phyloP scores from a whole-genome alignment of 2,888 invertebrate species.

The Fragum fragum region DNA sequence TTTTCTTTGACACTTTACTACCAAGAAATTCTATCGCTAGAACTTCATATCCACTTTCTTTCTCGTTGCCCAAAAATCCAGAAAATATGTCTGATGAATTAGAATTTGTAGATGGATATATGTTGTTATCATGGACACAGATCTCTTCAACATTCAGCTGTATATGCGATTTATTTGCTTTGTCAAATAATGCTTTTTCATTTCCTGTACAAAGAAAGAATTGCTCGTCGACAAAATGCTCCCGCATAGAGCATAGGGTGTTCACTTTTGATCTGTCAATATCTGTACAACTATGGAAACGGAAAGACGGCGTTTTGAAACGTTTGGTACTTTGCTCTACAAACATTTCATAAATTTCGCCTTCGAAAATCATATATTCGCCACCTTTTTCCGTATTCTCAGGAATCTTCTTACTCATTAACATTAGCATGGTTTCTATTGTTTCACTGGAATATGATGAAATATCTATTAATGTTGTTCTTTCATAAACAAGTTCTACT shows the following conservation, averaged over 20 bases:
- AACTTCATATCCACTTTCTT: not conserved
- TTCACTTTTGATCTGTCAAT: no score
- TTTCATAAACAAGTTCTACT: constrained; percentile 31
- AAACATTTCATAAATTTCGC: not conserved
- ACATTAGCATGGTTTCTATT: not conserved
- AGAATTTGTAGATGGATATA: constrained; percentile 11
- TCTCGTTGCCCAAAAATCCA: not conserved
- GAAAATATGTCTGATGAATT: not conserved
- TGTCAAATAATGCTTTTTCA: no score
- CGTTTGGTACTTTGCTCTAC: not conserved
- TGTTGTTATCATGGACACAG: not conserved
- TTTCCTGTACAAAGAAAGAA: not conserved
- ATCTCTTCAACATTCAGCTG: constrained; percentile 6
- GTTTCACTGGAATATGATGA: not conserved
- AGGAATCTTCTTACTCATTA: not conserved
- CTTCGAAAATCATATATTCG: not conserved
- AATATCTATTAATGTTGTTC: constrained; percentile 44
- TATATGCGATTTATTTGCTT: not conserved
- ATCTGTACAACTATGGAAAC: not conserved
- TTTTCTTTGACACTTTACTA: not conserved
- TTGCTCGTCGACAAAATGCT: not conserved
- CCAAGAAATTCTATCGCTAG: constrained; percentile 14
- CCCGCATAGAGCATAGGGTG: not conserved
- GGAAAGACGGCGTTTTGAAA: not conserved
- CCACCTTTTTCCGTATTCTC: not conserved